These are phyloP conservation scores for Euborellia annulipes DNA, from an alignment of 1,140 invertebrate genomes.

Conservation along the genomic window DNA sequence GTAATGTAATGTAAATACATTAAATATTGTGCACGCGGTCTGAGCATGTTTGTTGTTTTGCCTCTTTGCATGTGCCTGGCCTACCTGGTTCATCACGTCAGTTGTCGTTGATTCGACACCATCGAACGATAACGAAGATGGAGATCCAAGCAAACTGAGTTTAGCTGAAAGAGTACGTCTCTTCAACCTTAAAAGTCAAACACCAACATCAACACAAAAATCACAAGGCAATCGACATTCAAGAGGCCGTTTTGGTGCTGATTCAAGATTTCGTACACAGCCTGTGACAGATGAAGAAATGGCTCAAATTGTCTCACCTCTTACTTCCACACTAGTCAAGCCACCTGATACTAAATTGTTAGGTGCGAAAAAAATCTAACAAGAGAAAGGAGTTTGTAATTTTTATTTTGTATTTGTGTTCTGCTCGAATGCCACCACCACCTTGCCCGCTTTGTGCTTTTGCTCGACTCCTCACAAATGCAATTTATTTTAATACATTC, in stretches of 20 bases:
- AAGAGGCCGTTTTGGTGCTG: too few species aligned
- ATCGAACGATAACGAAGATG: conserved; percentile 23
- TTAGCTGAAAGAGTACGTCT: conserved; percentile 54
- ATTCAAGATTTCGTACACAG: conserved; percentile 38
- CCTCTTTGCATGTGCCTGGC: background rate
- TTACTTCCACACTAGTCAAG: conserved; percentile 17
- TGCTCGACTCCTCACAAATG: background rate
- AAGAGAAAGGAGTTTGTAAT: background rate
- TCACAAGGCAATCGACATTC: too few species aligned
- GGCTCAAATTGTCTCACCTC: conserved; percentile 25
- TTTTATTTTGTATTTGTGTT: background rate
- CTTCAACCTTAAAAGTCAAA: conserved; percentile 43
- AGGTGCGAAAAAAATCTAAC: conserved; percentile 8
- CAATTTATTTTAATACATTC: too few species aligned
- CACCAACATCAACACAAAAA: conserved; percentile 22
- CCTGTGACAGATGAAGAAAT: conserved; percentile 54
- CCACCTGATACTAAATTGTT: conserved; percentile 11
- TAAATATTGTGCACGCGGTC: background rate
- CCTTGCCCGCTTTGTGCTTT: too few species aligned
- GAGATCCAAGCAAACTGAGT: conserved; percentile 50
- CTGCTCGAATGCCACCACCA: background rate
- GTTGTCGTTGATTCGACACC: conserved; percentile 1
- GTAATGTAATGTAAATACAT: conserved; percentile 22
- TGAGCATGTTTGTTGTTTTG: conserved; percentile 4
- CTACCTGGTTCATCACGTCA: background rate